phyloP scores from a whole-genome alignment of 2,113 vertebrate species.

The Rattus rattus region DNA sequence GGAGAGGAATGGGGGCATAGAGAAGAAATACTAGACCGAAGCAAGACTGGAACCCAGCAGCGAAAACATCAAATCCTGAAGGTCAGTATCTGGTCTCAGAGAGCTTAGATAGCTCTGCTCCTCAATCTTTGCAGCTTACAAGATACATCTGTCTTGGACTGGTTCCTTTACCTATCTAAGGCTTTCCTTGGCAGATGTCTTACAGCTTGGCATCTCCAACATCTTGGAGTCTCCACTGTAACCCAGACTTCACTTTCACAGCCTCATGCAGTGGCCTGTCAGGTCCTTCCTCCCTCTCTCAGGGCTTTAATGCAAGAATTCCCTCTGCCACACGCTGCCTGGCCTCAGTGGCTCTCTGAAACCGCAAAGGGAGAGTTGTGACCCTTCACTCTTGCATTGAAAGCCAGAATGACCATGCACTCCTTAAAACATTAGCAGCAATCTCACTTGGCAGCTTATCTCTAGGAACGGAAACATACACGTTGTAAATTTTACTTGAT shows the following conservation, averaged over 20 bases:
- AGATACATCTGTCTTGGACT: background rate
- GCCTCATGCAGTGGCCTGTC: background rate
- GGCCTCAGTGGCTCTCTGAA: background rate
- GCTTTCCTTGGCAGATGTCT: background rate
- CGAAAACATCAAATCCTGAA: background rate
- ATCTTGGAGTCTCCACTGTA: background rate
- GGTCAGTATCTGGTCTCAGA: background rate
- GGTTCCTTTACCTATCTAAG: background rate
- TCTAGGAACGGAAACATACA: background rate
- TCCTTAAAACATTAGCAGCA: background rate
- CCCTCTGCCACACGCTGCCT: background rate
- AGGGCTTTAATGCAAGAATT: no score
- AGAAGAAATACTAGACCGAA: background rate
- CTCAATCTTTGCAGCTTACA: background rate
- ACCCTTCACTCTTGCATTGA: background rate
- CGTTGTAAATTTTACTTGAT: background rate
- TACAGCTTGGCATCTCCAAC: background rate
- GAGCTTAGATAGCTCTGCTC: background rate
- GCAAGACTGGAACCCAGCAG: background rate
- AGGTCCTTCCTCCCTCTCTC: background rate
- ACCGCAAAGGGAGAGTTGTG: background rate
- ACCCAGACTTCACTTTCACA: background rate
- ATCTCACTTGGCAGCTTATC: background rate
- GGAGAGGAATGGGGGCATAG: background rate
- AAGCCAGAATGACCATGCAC: background rate